These are phyloP conservation scores for Eumeta japonica DNA, from an alignment of 1,140 invertebrate genomes.

Conservation along the genomic window DNA sequence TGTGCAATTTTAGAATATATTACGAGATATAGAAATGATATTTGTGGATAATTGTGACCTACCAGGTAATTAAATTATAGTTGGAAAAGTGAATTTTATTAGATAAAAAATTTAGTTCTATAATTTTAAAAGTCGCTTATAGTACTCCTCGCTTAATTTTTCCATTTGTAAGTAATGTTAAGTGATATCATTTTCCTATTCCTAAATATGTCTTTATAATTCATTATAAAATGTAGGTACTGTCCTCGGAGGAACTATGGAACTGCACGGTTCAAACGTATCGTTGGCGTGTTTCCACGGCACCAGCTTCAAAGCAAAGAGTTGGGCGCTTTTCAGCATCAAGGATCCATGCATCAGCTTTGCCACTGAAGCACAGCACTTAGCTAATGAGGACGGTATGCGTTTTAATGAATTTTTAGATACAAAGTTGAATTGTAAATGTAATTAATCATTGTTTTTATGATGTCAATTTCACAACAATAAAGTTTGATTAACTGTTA, in stretches of 20 bases:
- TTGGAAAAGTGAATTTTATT: too few relatives aligned
- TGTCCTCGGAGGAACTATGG: constrained; percentile 90
- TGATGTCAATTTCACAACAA: not conserved
- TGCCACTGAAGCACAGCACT: constrained; percentile 89
- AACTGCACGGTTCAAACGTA: constrained; percentile 86
- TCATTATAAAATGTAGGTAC: constrained; percentile 62
- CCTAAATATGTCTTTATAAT: not conserved
- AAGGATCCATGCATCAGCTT: constrained; percentile 94
- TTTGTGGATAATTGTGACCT: too few relatives aligned
- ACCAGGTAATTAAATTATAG: too few relatives aligned
- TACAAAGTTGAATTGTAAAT: not conserved
- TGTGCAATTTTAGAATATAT: too few relatives aligned
- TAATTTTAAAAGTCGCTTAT: too few relatives aligned
- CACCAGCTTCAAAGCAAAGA: constrained; percentile 94
- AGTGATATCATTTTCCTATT: not conserved
- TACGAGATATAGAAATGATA: too few relatives aligned
- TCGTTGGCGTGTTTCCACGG: constrained; percentile 96
- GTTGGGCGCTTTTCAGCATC: constrained; percentile 93
- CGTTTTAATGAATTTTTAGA: not conserved
- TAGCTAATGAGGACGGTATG: constrained; percentile 66
- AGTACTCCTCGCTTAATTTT: too few relatives aligned
- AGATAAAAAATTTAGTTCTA: too few relatives aligned
- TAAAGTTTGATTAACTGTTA: not conserved
- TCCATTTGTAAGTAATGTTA: constrained; percentile 1
- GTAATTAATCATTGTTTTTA: too few relatives aligned